Conservation (phyloP, 2,888 invertebrate genomes). For the Synanthedon formicaeformis region DNA sequence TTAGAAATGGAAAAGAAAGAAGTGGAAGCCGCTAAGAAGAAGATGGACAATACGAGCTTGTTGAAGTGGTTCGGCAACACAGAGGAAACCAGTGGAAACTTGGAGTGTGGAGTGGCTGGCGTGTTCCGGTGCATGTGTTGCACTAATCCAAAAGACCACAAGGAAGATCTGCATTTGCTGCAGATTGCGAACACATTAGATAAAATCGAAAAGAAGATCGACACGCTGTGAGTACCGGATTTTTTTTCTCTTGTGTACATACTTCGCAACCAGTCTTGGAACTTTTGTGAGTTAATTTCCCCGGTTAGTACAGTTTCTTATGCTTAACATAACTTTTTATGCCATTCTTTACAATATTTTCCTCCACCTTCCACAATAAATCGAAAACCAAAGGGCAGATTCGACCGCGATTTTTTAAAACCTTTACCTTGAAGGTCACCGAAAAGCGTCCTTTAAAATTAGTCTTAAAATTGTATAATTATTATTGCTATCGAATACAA, state of each 20-base stretch:
- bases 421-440: too few relatives aligned
- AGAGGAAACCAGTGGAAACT: slow-evolving; percentile 83
- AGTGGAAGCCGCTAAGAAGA: slow-evolving; percentile 83
- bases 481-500: too few relatives aligned
- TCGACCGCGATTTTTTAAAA: too few relatives aligned
- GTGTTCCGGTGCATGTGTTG: slow-evolving; percentile 90
- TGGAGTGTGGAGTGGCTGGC: slow-evolving; percentile 87
- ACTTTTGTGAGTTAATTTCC: too few relatives aligned
- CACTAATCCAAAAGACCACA: slow-evolving; percentile 87
- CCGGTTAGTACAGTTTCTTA: too few relatives aligned
- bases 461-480: too few relatives aligned
- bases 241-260: too few relatives aligned
- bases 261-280: too few relatives aligned
- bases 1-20: slow-evolving; percentile 85
- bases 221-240: slow-evolving; percentile 52
- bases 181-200: slow-evolving; percentile 85
- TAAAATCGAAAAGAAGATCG: slow-evolving; percentile 79
- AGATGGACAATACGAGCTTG: slow-evolving; percentile 83
- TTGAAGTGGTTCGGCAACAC: slow-evolving; percentile 79
- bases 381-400: too few relatives aligned
- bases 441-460: too few relatives aligned
- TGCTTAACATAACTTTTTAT: too few relatives aligned
- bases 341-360: background rate
- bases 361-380: too few relatives aligned
- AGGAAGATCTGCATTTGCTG: slow-evolving; percentile 85